These are phyloP conservation scores for Oxygymnocypris stewartii DNA, from an alignment of 2,113 vertebrate species.

Conservation along the genomic window DNA sequence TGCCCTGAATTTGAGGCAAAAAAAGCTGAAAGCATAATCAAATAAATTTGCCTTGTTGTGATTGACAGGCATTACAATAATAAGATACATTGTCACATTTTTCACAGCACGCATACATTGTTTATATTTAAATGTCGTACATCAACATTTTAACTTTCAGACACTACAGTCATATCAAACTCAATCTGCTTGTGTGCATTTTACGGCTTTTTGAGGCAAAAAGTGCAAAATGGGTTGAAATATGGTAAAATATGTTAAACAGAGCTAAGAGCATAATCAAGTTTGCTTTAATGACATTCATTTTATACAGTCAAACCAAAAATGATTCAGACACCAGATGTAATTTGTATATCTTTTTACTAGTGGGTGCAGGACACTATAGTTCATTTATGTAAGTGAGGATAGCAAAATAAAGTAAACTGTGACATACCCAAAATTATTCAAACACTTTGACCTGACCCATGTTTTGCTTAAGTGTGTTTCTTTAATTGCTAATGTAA, in stretches of 20 bases:
- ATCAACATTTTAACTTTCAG: not conserved
- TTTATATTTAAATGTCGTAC: not conserved
- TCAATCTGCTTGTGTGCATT: not conserved
- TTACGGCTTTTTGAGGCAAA: not conserved
- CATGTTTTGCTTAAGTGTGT: too few species aligned
- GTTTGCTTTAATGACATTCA: not conserved
- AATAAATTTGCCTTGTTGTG: not conserved
- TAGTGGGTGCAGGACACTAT: too few species aligned
- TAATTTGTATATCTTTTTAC: too few species aligned
- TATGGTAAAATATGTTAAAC: constrained; percentile 1
- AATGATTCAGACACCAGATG: too few species aligned
- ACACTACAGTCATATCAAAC: not conserved
- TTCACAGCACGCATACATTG: too few species aligned
- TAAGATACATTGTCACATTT: not conserved
- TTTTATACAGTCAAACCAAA: too few species aligned
- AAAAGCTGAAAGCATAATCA: not conserved
- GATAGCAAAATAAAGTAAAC: too few species aligned
- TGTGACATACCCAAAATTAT: too few species aligned
- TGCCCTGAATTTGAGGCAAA: not conserved
- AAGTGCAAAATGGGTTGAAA: not conserved
- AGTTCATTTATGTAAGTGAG: too few species aligned
- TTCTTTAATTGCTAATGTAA: too few species aligned
- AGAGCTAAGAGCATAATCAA: not conserved
- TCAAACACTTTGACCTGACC: too few species aligned
- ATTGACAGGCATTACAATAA: not conserved